These are phyloP conservation scores for Numida meleagris DNA, from an alignment of 2,113 vertebrate species.

Conservation along the genomic window DNA sequence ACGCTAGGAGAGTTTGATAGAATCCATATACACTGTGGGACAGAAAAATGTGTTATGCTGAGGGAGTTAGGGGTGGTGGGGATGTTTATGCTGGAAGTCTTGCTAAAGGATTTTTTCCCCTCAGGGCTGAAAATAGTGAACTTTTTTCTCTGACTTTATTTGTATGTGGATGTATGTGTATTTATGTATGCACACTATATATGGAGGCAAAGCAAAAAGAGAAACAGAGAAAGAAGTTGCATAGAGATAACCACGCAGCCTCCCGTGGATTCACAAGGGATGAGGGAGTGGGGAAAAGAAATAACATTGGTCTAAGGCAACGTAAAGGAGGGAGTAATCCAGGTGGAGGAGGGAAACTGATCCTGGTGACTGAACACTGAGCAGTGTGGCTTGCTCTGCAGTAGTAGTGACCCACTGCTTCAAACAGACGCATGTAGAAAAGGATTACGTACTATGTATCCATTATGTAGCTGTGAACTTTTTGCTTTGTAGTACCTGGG, in stretches of 20 bases:
- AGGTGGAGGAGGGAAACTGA: background rate
- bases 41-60: background rate
- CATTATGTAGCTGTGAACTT: background rate
- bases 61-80: background rate
- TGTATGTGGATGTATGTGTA: background rate
- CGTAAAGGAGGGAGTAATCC: background rate
- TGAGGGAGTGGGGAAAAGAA: background rate
- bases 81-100: constrained; percentile 4
- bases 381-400: background rate
- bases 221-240: background rate
- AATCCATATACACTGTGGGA: background rate
- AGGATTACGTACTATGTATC: no score
- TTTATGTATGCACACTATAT: background rate
- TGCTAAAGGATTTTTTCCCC: constrained; percentile 26
- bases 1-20: background rate
- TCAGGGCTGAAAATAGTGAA: constrained; percentile 24
- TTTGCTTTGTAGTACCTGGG: background rate
- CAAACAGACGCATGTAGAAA: background rate
- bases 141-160: constrained; percentile 19
- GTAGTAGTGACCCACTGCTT: background rate
- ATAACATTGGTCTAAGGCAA: background rate
- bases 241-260: background rate
- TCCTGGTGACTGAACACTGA: background rate
- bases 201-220: background rate
- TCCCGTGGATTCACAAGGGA: background rate